These are phyloP conservation scores for Forbesichthys papilliferus DNA, from an alignment of 2,113 vertebrate species.

Conservation along the genomic window DNA sequence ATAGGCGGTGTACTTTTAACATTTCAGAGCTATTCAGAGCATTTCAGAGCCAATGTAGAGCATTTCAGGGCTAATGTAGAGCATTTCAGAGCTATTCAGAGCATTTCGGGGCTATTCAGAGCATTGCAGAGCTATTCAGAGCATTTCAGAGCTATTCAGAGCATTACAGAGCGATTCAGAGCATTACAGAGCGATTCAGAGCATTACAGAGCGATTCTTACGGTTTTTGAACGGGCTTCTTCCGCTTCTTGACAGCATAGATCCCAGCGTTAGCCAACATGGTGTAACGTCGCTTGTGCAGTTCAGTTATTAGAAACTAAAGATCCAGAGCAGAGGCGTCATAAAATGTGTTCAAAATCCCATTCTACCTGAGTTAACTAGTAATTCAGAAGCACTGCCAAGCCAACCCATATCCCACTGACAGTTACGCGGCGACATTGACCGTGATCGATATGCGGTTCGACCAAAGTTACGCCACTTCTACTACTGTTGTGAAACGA, in stretches of 20 bases:
- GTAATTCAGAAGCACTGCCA: constrained; percentile 9
- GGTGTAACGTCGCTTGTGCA: constrained; percentile 26
- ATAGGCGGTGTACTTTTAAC: not conserved
- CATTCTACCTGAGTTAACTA: not conserved
- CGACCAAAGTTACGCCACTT: not conserved
- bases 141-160: not conserved
- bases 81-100: no score
- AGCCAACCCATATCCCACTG: constrained; percentile 9
- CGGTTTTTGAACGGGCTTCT: constrained; percentile 79
- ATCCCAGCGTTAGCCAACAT: constrained; percentile 70
- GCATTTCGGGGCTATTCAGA: no score
- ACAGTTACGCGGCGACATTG: constrained; percentile 41
- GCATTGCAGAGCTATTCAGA: no score
- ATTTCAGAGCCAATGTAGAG: not conserved
- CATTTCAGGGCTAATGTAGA: no score
- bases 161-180: not conserved
- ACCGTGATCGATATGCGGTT: constrained; percentile 39
- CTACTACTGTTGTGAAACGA: constrained; percentile 10
- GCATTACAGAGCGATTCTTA: constrained; percentile 37
- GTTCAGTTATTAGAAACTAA: constrained; percentile 16
- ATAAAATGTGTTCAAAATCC: not conserved
- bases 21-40: not conserved
- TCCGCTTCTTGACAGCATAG: constrained; percentile 79
- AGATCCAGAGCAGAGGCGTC: not conserved
- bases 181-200: not conserved